Conservation (phyloP, 2,113 vertebrate species). For the Otus sunia region DNA sequence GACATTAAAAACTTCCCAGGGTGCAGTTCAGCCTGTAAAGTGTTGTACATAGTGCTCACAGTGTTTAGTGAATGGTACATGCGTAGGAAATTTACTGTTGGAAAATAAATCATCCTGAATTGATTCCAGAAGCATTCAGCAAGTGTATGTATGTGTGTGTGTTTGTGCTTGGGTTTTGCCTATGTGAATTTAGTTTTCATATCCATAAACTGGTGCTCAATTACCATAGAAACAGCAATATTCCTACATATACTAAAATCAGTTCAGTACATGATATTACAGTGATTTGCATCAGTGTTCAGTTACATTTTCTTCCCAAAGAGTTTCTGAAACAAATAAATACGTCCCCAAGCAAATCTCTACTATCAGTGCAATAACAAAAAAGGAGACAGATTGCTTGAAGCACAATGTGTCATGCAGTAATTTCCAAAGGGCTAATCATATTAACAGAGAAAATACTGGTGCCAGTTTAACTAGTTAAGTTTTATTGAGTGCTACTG, state of each 20-base stretch:
- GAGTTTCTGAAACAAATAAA: not conserved
- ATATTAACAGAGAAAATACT: slow-evolving; percentile 7
- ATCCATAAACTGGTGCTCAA: not conserved
- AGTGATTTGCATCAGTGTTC: not conserved
- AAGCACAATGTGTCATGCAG: not conserved
- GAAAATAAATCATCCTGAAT: not conserved
- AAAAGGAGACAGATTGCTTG: not conserved
- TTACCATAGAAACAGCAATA: slow-evolving; percentile 37
- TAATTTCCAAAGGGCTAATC: not conserved
- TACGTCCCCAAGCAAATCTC: not conserved
- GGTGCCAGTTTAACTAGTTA: not conserved
- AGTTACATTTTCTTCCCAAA: not conserved
- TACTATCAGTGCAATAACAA: not conserved
- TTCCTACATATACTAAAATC: not conserved
- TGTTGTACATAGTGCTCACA: not conserved
- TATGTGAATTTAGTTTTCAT: not conserved
- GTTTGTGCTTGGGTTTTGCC: not conserved
- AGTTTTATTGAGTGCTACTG: slow-evolving; percentile 35
- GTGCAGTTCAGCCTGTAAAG: not conserved
- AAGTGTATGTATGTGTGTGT: not conserved
- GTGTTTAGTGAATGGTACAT: not conserved
- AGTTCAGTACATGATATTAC: not conserved
- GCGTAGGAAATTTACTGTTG: not conserved
- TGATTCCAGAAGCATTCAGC: not conserved
- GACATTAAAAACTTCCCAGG: not conserved